Percentiles rank a stretch among this genome's conserved stretches.
Conservation (phyloP, 2,797 vertebrate genomes). For the Urocyon cinereoargenteus region DNA sequence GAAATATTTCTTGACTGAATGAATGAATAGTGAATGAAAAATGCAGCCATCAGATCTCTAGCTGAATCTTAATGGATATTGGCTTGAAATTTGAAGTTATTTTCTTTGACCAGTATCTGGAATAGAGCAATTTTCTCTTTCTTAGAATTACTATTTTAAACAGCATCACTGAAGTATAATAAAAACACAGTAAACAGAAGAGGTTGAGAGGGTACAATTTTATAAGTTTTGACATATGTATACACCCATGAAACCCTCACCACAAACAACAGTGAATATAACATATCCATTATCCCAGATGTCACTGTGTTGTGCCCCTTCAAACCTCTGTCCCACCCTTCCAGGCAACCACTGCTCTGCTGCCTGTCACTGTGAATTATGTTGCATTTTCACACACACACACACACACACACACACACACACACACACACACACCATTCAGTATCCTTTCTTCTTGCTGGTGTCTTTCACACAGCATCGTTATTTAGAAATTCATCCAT, state of each 20-base stretch:
- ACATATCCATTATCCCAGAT: not conserved
- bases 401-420: not conserved
- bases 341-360: not conserved
- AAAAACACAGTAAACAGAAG: not conserved
- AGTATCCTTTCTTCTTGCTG: not conserved
- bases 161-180: not conserved
- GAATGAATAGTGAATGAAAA: not conserved
- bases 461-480: not conserved
- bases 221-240: not conserved
- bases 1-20: not conserved
- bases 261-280: not conserved
- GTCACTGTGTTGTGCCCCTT: not conserved
- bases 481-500: not conserved
- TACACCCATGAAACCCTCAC: not conserved
- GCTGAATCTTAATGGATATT: not conserved
- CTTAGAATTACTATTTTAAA: conserved; percentile 17
- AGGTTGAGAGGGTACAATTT: not conserved
- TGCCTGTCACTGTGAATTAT: not conserved
- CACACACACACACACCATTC: not conserved
- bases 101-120: not conserved
- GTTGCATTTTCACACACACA: not conserved
- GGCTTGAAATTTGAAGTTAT: not conserved
- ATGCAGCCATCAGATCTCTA: not conserved
- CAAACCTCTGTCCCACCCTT: not conserved
- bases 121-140: not conserved